A percentile compares a stretch with the other conserved stretches of the same genome.
These are phyloP conservation scores for Athrips mouffetella DNA, from an alignment of 2,888 invertebrate species.

Conservation along the genomic window DNA sequence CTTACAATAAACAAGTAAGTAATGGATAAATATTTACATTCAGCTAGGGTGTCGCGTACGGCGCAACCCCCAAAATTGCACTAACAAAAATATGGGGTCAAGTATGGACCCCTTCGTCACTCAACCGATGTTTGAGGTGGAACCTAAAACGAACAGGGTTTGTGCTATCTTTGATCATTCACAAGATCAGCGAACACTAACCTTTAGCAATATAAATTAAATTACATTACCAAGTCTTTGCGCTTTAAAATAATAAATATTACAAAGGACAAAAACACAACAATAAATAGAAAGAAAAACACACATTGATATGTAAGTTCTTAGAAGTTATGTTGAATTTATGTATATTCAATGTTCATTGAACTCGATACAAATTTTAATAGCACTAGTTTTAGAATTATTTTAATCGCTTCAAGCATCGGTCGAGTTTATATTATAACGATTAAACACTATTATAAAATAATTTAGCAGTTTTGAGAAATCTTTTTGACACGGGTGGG, in stretches of 20 bases:
- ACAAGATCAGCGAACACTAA: too few species aligned
- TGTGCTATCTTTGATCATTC: too few species aligned
- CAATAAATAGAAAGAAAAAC: not conserved
- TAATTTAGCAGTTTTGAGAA: constrained; percentile 5
- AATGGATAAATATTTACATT: constrained; percentile 67
- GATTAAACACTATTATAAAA: constrained; percentile 56
- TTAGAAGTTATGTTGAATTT: too few species aligned
- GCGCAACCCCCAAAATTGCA: constrained; percentile 60
- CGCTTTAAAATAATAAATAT: not conserved
- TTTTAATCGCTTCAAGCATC: constrained; percentile 25
- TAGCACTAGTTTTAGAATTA: not conserved
- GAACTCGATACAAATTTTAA: not conserved
- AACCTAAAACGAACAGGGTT: constrained; percentile 1
- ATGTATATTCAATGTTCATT: too few species aligned
- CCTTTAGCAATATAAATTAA: too few species aligned
- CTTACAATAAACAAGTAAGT: constrained; percentile 72
- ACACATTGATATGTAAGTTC: not conserved
- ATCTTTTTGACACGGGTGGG: not conserved
- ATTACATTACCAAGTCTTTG: too few species aligned
- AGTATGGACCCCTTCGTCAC: constrained; percentile 35
- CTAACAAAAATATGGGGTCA: constrained; percentile 69
- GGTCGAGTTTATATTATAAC: constrained; percentile 37
- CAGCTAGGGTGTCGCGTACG: constrained; percentile 42
- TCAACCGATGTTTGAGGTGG: constrained; percentile 35
- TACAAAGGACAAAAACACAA: not conserved